Evolutionary conservation across 2,888 invertebrate genomes (phyloP), one percentile per base, ranked within the genome.

Genomic region (Conchocele bisecta): DNA sequence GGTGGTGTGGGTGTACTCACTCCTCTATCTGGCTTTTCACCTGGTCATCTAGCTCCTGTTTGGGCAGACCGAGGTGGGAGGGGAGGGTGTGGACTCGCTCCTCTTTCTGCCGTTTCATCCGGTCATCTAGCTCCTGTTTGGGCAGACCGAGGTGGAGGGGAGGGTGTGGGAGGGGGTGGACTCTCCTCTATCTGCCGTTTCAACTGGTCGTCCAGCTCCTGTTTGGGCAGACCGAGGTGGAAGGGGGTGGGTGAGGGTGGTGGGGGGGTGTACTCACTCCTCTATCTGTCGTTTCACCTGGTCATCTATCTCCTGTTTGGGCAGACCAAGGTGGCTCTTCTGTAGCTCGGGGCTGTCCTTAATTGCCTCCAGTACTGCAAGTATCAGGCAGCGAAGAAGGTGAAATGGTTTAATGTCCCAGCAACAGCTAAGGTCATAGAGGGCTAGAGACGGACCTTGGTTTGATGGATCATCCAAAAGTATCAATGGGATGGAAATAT

Each of bases 71-170:
- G 64, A 85, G 72, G 73, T 89, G 89, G n/a, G n/a, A n/a, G n/a
- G n/a, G n/a, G n/a, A n/a, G n/a, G n/a, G n/a, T n/a, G n/a, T n/a
- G n/a, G n/a, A 82, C 88, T 82, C 79, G 89, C 89, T 88, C 88
- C 35, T 88, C 81, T 29, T 85, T 58, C 35, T 88, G 88, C 70
- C 84, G 81, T 44, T 83, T 83, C 74, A 86, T 83, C 58, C 88
- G 87, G 22, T 85, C 85, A 54, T 88, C 83, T n/a, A 88, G 66
- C 58, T 88, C 88, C 42, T 85, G 82, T 28, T 82, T 70, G 6
- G 88, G 85, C 42, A 89, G 63, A 17, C 88, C 86, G 64, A 85
- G 72, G 73, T 89, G 89, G n/a, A 83, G n/a, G n/a, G n/a, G n/a
- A n/a, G n/a, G n/a, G n/a, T n/a, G n/a, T n/a, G n/a, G n/a, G n/a